Evolutionary conservation across 1,140 invertebrate genomes (phyloP).

Genomic region (Papilio polytes): DNA sequence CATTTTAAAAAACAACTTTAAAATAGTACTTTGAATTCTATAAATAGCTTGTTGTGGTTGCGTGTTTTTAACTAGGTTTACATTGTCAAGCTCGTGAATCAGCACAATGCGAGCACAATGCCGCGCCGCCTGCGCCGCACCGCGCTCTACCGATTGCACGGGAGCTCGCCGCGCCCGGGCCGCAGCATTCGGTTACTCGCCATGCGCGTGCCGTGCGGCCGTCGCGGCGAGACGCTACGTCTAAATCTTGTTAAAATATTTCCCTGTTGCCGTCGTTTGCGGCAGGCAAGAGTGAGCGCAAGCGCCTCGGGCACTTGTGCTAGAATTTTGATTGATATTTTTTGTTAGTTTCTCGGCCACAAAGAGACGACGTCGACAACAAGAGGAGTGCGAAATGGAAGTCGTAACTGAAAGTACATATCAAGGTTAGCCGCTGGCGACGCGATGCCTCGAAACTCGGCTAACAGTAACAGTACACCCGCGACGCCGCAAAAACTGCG

Average conservation of each 20-base stretch:
- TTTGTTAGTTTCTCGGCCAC: slow-evolving; percentile 80
- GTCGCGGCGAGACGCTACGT: neutral
- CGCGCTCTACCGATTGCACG: neutral
- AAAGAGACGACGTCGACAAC: slow-evolving; percentile 80
- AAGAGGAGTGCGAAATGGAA: slow-evolving; percentile 81
- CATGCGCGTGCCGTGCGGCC: neutral
- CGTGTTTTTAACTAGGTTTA: slow-evolving; percentile 33
- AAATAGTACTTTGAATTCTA: slow-evolving; percentile 15
- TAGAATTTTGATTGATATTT: slow-evolving; percentile 84
- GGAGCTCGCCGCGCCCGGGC: neutral
- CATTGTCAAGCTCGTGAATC: slow-evolving; percentile 39
- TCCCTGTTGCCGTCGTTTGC: slow-evolving; percentile 53
- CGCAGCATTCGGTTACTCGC: neutral
- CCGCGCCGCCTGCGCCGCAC: neutral
- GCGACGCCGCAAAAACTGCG: slow-evolving; percentile 69
- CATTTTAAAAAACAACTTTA: neutral
- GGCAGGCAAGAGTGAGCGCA: slow-evolving; percentile 62
- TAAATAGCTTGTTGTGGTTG: slow-evolving; percentile 22
- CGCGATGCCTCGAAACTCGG: slow-evolving; percentile 72
- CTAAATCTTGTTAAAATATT: slow-evolving; percentile 48
- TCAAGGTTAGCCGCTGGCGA: slow-evolving; percentile 78
- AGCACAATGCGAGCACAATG: slow-evolving; percentile 30
- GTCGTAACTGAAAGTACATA: slow-evolving; percentile 80
- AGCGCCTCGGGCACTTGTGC: slow-evolving; percentile 78
- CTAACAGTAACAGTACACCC: slow-evolving; percentile 79